Base-by-base conservation (phyloP, 2,888 invertebrate species). In the Elegia similella region DNA sequence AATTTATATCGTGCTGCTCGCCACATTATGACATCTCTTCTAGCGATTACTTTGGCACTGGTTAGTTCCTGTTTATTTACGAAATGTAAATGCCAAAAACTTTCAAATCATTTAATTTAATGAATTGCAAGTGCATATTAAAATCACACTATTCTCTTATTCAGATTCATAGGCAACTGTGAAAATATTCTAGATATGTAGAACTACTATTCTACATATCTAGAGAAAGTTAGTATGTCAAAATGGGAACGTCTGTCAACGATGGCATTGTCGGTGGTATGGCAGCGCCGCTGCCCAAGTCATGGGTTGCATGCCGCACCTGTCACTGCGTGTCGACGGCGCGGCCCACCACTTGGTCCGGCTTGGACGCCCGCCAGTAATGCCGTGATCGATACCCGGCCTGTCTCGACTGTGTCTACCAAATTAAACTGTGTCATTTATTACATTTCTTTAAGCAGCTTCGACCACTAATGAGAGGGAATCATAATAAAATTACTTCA, bases 401-500 rank as follows among this genome's bases (percentile, higher is more conserved):
- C 73, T 76, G 88, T 88, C 87, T 86, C 85, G 84, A 72, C 80
- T 85, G 82, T 84, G 89, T 90, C 91, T 87, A 89, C 88, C 82
- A 88, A 90, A 89, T 91, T 89, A 90, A 89, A 89, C 88, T 83
- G 83, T 80, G 80, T 82, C 86, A 89, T 91, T 90, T 88, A 80
- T 89, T 84, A 87, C 74, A 78, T 82, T 86, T 84, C 86, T 82
- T 84, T 85, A 86, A 86, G 79, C 77, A 87, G 80, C 79, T 76
- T 72, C 76, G 68, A 69, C 65, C 77, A 76, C 84, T 88, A 86
- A 88, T 87, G 83, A 84, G 80, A 78, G 69, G 73, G 68, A 67
- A 75, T 73, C 70, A 67, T 72, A 73, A 76, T 77, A 69, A 64
- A 42, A 42, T 29, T 23, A 12, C 10, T 43, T 32, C 53, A 30